Conservation (phyloP, 2,113 vertebrate species). For the Atlantisia rogersi region DNA sequence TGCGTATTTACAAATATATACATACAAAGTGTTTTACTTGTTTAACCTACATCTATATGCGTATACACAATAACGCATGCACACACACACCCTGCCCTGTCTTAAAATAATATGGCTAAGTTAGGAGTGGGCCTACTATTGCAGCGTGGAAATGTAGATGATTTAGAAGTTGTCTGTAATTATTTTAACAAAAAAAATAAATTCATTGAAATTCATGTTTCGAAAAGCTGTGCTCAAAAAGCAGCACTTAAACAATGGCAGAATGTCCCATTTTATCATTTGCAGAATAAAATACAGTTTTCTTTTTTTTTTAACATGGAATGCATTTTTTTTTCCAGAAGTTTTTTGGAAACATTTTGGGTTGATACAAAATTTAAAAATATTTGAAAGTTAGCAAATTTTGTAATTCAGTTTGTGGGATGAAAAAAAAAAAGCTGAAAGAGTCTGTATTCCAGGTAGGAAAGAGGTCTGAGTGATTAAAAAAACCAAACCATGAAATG, state of each 20-base stretch:
- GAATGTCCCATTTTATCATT: not conserved
- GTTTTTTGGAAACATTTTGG: not conserved
- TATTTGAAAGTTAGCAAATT: not conserved
- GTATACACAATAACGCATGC: conserved; percentile 35
- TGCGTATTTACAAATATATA: conserved; percentile 50
- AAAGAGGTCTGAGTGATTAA: not conserved
- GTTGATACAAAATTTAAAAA: not conserved
- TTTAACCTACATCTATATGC: conserved; percentile 57
- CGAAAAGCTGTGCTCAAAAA: not conserved
- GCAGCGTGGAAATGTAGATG: not conserved
- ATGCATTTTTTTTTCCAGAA: not conserved
- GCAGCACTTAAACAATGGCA: not conserved
- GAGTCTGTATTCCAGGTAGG: not conserved
- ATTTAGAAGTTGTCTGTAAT: not conserved
- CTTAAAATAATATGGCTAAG: not conserved
- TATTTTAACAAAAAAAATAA: not conserved
- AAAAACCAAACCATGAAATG: not conserved
- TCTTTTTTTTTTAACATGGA: not conserved
- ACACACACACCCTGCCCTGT: not conserved
- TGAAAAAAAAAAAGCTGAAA: not conserved
- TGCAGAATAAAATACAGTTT: not conserved
- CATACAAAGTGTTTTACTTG: conserved; percentile 32
- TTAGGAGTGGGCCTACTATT: not conserved
- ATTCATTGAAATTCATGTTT: not conserved
- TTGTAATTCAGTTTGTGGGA: not conserved